Percentiles rank a stretch among this genome's conserved stretches.
These are phyloP conservation scores for human (Homo sapiens) DNA, from an alignment of 2,113 vertebrate genomes.

Conservation along the genomic window GRCh38 chr1:233994501-233995000, in stretches of 20 bases:
- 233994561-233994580: neutral
- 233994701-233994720: neutral
- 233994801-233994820: neutral
- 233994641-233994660: neutral
- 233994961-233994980: neutral
- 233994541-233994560: neutral
- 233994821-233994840: neutral
- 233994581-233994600: neutral
- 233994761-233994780: neutral
- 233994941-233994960: no score
- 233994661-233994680: neutral
- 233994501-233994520: neutral
- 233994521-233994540: neutral
- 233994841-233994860: neutral
- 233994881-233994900: neutral
- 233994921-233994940: neutral
- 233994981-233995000: neutral
- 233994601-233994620: neutral
- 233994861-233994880: no score
- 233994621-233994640: no score
- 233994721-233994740: neutral
- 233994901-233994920: rapidly evolving
- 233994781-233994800: neutral
- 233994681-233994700: neutral
- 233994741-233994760: neutral